Base-by-base conservation (phyloP, 2,888 invertebrate genomes). In the Actias luna region DNA sequence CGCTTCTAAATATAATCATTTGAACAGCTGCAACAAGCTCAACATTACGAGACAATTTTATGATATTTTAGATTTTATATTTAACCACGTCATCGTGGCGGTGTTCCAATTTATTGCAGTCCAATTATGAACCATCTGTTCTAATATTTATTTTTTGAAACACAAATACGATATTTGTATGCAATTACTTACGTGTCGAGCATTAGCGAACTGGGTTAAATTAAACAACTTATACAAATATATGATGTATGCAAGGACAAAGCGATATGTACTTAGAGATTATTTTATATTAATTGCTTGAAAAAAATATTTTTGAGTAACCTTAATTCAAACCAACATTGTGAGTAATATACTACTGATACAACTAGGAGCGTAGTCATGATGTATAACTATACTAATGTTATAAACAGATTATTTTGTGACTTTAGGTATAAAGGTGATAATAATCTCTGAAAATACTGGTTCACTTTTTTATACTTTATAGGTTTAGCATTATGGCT, bases 1-100 rank as follows among this genome's bases (percentile, higher is more conserved):
- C 76, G 73, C 76, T 78, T 76, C 71, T 69, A 72, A 80, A 79
- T 76, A 73, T 74, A 77, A 77, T 67, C 68, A 79, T 77, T 78
- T 69, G 61, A 67, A 67, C 76, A 81, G 79, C 78, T 77, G 80
- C 71, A 60, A 33, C 64, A 69, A 66, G 69, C 71, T 73, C 62
- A 55, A 63, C 59, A 58, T 58, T 63, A 59, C 29, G n/a, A 39
- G 25, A 59, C 29, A 29, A 35, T 5, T 39, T 10, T 29, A 50
- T 52, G 61, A 35, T 29, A 29, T n/a, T 33, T 36, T 59, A 42
- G 27, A 55, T 39, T 36, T 62, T 50, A 18, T 63, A 55, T 59
- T 63, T 29, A 63, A 59, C 55, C 55, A n/a, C 25, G 22, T 50
- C 22, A 25, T 25, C 29, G 55, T 55, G 29, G 8, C n/a, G 55